Conservation (phyloP, 2,888 invertebrate genomes). For the Aradus depressus region DNA sequence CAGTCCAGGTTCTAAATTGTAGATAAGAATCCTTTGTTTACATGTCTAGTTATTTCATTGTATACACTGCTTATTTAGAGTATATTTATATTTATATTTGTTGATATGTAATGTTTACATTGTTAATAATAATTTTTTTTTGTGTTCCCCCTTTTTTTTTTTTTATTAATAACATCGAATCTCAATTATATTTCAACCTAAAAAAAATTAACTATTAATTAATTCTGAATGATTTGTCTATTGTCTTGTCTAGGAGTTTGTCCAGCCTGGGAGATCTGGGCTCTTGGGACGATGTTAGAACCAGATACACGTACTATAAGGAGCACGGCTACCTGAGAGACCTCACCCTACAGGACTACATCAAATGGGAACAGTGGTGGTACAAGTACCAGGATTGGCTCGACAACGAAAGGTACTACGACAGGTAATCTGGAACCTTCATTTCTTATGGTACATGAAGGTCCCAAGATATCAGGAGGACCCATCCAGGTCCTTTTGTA, state of each 20-base stretch:
- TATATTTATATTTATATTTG: too few species aligned
- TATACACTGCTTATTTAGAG: too few species aligned
- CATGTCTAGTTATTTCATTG: too few species aligned
- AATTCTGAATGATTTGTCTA: neutral
- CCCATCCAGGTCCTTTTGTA: too few species aligned
- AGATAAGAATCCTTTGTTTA: too few species aligned
- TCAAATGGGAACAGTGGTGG: slow-evolving; percentile 94
- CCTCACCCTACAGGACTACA: slow-evolving; percentile 66
- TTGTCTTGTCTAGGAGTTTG: slow-evolving; percentile 23
- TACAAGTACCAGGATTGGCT: slow-evolving; percentile 86
- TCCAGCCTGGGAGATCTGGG: slow-evolving; percentile 55
- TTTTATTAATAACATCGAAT: neutral
- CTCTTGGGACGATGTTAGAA: slow-evolving; percentile 81
- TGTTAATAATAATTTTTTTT: too few species aligned
- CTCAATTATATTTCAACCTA: neutral
- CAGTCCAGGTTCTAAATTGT: too few species aligned
- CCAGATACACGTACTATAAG: slow-evolving; percentile 80
- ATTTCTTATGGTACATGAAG: too few species aligned
- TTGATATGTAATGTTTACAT: too few species aligned
- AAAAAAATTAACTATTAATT: neutral
- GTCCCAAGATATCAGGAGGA: too few species aligned
- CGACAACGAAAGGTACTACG: slow-evolving; percentile 66
- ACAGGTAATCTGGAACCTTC: too few species aligned
- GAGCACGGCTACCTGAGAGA: slow-evolving; percentile 74
- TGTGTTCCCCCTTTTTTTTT: neutral